Conservation (phyloP, 2,797 vertebrate genomes). For the Gambusia yucatana region DNA sequence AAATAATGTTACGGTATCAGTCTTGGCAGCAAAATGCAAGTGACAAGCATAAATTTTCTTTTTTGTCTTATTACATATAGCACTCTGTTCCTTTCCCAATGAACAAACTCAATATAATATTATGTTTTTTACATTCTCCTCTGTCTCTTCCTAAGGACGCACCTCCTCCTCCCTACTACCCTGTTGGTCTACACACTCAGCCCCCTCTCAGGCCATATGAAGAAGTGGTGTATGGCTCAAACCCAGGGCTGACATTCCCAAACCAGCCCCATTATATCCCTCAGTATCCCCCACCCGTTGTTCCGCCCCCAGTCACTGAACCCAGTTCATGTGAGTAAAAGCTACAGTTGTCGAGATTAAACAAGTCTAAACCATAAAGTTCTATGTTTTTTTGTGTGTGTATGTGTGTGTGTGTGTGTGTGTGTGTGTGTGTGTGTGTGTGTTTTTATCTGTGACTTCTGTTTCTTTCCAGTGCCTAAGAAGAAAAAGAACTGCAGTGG, state of each 20-base stretch:
- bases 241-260: slow-evolving; percentile 32
- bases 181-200: slow-evolving; percentile 49
- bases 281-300: slow-evolving; percentile 48
- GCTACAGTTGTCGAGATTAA: not conserved
- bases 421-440: too few species aligned
- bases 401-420: too few species aligned
- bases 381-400: slow-evolving; percentile 5
- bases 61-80: not conserved
- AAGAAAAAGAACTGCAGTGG: slow-evolving; percentile 51
- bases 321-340: slow-evolving; percentile 56
- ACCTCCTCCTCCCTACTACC: slow-evolving; percentile 72
- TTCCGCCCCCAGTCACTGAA: slow-evolving; percentile 39
- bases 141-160: slow-evolving; percentile 55
- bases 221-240: slow-evolving; percentile 55
- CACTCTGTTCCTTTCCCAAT: slow-evolving; percentile 3
- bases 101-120: not conserved
- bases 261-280: slow-evolving; percentile 71
- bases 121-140: not conserved
- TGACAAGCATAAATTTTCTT: not conserved
- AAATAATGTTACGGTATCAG: slow-evolving; percentile 24
- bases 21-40: slow-evolving; percentile 19
- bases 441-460: slow-evolving; percentile 21
- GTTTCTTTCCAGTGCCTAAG: slow-evolving; percentile 51
- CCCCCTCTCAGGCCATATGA: slow-evolving; percentile 65
- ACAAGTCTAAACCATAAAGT: not conserved